Evolutionary conservation across 2,888 invertebrate species (phyloP).

Genomic region (Uropetala carovei): DNA sequence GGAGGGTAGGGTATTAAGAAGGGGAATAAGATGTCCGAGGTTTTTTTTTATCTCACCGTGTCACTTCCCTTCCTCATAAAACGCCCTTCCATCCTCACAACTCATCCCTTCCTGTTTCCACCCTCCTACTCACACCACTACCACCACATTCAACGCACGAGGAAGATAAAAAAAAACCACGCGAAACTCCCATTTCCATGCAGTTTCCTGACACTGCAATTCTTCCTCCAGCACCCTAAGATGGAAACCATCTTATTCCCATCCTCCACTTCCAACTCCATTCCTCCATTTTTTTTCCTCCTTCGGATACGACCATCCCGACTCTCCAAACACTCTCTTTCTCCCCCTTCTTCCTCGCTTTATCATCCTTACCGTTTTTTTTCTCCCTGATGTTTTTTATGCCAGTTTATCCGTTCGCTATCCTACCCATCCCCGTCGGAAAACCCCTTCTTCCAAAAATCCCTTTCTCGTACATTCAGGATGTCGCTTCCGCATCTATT

Average conservation of each 20-base stretch:
- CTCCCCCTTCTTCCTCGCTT: slow-evolving; percentile 40
- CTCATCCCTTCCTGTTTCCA: slow-evolving; percentile 31
- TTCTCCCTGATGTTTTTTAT: slow-evolving; percentile 37
- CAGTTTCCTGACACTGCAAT: slow-evolving; percentile 39
- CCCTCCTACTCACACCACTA: neutral
- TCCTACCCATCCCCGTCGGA: neutral
- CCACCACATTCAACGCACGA: too few species aligned
- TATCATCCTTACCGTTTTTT: slow-evolving; percentile 56
- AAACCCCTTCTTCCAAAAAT: neutral
- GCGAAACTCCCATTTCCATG: slow-evolving; percentile 44
- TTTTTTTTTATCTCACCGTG: slow-evolving; percentile 41
- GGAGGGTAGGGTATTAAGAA: neutral
- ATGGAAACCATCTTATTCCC: slow-evolving; percentile 38
- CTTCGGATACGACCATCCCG: neutral
- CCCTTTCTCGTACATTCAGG: neutral
- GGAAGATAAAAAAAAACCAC: slow-evolving; percentile 38
- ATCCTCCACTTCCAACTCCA: neutral
- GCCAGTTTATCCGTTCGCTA: neutral
- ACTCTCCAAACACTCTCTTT: neutral
- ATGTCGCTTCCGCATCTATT: slow-evolving; percentile 9
- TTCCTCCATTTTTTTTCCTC: neutral
- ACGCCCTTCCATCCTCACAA: slow-evolving; percentile 20
- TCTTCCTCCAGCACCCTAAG: slow-evolving; percentile 30
- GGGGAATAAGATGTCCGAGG: slow-evolving; percentile 39
- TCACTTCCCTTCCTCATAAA: slow-evolving; percentile 7